phyloP scores from a whole-genome alignment of 2,888 invertebrate genomes.

The Frankliniella intonsa region DNA sequence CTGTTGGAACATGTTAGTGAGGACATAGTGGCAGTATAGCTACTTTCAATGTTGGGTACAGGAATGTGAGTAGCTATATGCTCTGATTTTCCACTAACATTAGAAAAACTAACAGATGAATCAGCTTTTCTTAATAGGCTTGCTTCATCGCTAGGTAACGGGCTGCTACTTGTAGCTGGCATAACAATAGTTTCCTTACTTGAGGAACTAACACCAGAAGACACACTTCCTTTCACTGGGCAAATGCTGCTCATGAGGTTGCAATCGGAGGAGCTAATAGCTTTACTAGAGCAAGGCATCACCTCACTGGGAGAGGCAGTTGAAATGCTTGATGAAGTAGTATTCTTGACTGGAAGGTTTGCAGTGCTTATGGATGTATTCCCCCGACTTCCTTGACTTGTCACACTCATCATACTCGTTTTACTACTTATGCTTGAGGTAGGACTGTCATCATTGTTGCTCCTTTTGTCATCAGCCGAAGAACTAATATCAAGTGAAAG shows the following conservation, averaged over 20 bases:
- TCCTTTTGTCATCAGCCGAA: slow-evolving; percentile 46
- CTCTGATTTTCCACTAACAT: background rate
- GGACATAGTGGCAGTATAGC: background rate
- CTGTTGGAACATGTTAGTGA: background rate
- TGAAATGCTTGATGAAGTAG: background rate
- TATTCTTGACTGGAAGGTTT: background rate
- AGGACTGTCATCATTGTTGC: slow-evolving; percentile 5
- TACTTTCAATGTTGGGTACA: background rate
- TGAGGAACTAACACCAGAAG: background rate
- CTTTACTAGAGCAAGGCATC: too few relatives aligned
- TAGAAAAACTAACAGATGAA: slow-evolving; percentile 2
- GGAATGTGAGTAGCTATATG: background rate
- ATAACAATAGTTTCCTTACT: background rate
- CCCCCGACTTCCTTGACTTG: background rate
- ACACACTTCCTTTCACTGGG: background rate
- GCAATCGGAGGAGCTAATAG: too few relatives aligned
- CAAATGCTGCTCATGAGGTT: background rate
- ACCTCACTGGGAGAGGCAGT: background rate
- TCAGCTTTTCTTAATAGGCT: background rate
- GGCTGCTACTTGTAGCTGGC: slow-evolving; percentile 6
- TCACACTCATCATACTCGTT: background rate
- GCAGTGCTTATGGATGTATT: background rate
- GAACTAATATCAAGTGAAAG: background rate
- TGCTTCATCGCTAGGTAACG: background rate
- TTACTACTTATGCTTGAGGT: background rate